Conservation (phyloP, 2,888 invertebrate species). For the Rotaria macrura region DNA sequence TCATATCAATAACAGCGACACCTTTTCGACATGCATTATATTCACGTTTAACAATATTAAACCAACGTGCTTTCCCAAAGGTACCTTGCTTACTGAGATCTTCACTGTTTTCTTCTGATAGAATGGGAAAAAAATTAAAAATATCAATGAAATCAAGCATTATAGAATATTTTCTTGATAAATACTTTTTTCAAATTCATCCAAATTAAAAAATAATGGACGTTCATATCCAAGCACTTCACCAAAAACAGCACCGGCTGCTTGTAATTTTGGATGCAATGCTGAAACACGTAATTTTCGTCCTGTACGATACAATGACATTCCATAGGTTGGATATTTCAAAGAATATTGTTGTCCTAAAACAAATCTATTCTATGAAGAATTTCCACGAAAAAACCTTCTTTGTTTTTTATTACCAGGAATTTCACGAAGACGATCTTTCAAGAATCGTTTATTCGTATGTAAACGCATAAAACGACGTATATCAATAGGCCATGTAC, state of each 20-base stretch:
- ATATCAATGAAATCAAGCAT: neutral
- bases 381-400: slow-evolving; percentile 30
- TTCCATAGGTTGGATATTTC: slow-evolving; percentile 32
- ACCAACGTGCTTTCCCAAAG: slow-evolving; percentile 85
- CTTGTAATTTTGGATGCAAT: slow-evolving; percentile 76
- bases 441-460: slow-evolving; percentile 80
- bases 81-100: slow-evolving; percentile 50
- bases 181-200: slow-evolving; percentile 22
- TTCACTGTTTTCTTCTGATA: slow-evolving; percentile 37
- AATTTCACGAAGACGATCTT: slow-evolving; percentile 80
- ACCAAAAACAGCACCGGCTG: slow-evolving; percentile 84
- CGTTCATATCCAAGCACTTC: slow-evolving; percentile 96
- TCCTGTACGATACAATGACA: slow-evolving; percentile 37
- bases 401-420: slow-evolving; percentile 58
- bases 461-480: slow-evolving; percentile 69
- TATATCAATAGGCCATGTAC: slow-evolving; percentile 78
- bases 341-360: slow-evolving; percentile 30
- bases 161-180: neutral
- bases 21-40: slow-evolving; percentile 84
- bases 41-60: slow-evolving; percentile 72
- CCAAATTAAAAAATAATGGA: slow-evolving; percentile 70
- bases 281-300: slow-evolving; percentile 71
- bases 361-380: neutral
- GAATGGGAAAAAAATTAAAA: too few relatives aligned
- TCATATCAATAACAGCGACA: slow-evolving; percentile 85